phyloP scores from a whole-genome alignment of 2,888 invertebrate genomes.

The Adineta ricciae region DNA sequence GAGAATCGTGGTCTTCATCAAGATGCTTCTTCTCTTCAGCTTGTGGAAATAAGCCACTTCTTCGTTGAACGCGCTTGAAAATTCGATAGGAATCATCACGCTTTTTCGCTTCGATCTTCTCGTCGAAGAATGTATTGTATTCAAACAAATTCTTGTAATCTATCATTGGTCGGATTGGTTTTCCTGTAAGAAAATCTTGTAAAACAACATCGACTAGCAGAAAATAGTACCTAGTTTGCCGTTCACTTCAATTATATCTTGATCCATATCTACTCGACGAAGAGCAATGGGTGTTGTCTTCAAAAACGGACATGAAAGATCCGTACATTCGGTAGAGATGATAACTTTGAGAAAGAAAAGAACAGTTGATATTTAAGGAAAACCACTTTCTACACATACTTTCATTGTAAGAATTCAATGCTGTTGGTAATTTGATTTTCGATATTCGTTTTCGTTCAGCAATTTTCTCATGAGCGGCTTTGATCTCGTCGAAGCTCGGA shows the following conservation, averaged over 20 bases:
- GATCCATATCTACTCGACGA: background rate
- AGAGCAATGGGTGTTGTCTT: background rate
- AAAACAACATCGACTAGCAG: too few species aligned
- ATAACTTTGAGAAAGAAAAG: background rate
- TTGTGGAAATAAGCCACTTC: constrained; percentile 73
- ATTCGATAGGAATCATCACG: constrained; percentile 84
- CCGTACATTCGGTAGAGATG: background rate
- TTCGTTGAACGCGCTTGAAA: constrained; percentile 77
- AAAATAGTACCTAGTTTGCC: background rate
- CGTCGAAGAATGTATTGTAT: constrained; percentile 77
- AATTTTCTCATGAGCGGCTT: background rate
- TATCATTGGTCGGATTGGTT: background rate
- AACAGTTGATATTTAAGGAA: too few species aligned
- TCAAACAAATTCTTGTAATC: constrained; percentile 38
- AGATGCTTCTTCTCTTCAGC: constrained; percentile 64
- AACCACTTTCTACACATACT: background rate
- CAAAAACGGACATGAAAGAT: constrained; percentile 10
- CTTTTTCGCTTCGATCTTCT: constrained; percentile 82
- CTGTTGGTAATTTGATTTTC: background rate
- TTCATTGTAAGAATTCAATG: background rate
- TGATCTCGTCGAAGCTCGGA: background rate
- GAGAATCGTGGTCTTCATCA: constrained; percentile 56
- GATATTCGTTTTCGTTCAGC: background rate
- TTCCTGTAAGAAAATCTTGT: too few species aligned
- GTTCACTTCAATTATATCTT: background rate